Evolutionary conservation across 2,113 vertebrate species (phyloP), one percentile per base, ranked within the genome.

Genomic region (Melanocharis versteri): DNA sequence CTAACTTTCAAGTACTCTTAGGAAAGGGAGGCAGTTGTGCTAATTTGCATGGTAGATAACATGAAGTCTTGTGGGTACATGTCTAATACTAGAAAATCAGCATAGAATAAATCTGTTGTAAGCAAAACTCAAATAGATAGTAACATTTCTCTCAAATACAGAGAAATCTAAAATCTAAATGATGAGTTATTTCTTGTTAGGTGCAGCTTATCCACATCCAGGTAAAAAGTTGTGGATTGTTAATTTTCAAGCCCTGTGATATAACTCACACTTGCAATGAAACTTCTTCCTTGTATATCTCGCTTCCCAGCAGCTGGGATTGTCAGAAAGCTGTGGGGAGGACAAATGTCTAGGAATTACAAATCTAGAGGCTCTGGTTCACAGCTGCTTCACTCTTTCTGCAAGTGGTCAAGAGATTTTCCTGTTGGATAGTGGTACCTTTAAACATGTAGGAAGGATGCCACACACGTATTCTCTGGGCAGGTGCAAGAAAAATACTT

Each of bases 391-490:
- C 20, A 4, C 10, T 84, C 5, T 56, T 77, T 27, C 68, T 83
- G 47, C 26, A 87, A 62, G 40, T 30, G 13, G 11, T 62, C 42
- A 57, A 35, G 37, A 58, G 22, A 31, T 53, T 80, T 84, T 22
- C 15, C n/a, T 35, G 4, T 42, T 70, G 24, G 61, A 45, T 27
- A 69, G n/a, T 37, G 16, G 5, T 22, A 56, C 10, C 7, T 17
- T 50, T 82, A 39, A 78, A 73, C 18, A 27, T 26, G 8, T 2
- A 21, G 33, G 39, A 54, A 62, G 15, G 16, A 11, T 31, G 7
- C 9, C 35, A 47, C 1, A 1, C 5, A 6, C 1, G 1, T 23
- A 11, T 58, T 57, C 6, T 65, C 40, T 66, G 31, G 27, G 11
- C 22, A 77, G 13, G 23, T 72, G 27, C 23, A 69, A 64, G 39